Percentiles rank a stretch among this genome's conserved stretches.
Evolutionary conservation across 2,797 vertebrate species (phyloP).

Genomic region (Microhierax caerulescens): DNA sequence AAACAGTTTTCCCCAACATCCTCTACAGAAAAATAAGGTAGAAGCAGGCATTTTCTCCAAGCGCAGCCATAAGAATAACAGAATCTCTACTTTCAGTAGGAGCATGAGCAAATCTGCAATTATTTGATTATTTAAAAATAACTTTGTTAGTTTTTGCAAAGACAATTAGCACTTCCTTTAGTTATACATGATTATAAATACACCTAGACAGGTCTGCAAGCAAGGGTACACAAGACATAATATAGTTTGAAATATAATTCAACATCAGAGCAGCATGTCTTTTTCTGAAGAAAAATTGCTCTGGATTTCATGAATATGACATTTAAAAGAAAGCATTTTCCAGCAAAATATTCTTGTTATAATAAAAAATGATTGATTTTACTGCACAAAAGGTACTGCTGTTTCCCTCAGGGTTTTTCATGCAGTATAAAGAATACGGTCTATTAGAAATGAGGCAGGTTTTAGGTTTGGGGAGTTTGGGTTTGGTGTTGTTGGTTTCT

Average conservation of each 20-base stretch:
- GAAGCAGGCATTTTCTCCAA: not conserved
- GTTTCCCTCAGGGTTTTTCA: accelerated
- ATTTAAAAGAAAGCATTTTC: not conserved
- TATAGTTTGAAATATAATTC: not conserved
- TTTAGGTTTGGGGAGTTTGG: accelerated
- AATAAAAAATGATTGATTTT: not conserved
- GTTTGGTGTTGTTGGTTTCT: not conserved
- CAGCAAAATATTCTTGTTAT: not conserved
- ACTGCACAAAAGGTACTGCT: not conserved
- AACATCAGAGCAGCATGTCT: not conserved
- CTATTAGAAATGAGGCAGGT: not conserved
- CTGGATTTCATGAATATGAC: not conserved
- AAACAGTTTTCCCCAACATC: not conserved
- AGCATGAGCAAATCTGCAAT: not conserved
- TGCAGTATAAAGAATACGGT: not conserved
- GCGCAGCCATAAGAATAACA: not conserved
- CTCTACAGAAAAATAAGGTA: not conserved
- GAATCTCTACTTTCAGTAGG: not conserved
- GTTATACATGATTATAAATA: not conserved
- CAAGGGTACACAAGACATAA: not conserved
- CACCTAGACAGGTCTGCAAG: not conserved
- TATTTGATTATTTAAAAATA: not conserved
- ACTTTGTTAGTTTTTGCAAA: not conserved
- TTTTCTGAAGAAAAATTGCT: not conserved
- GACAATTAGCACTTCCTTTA: not conserved